phyloP scores from a whole-genome alignment of 2,797 vertebrate species.

The Linurgus olivaceus region DNA sequence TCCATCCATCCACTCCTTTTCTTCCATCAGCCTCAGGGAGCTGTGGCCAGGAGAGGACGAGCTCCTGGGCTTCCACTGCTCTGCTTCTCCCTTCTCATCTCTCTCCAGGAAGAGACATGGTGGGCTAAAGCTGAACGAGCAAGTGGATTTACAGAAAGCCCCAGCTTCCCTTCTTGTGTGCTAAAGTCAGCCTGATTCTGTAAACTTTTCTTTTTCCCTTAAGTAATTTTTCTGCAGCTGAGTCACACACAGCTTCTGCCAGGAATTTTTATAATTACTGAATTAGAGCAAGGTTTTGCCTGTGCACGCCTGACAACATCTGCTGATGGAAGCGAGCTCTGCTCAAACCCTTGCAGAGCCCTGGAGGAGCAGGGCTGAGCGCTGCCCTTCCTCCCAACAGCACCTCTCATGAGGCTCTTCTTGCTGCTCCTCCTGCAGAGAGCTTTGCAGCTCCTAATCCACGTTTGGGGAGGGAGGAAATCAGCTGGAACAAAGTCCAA shows the following conservation, averaged over 20 bases:
- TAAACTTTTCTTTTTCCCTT: not conserved
- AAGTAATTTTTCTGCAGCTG: constrained; percentile 70
- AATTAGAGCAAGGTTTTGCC: constrained; percentile 67
- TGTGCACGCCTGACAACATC: constrained; percentile 68
- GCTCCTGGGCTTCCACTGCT: not conserved
- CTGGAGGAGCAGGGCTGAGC: not conserved
- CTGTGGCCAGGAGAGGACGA: rapidly evolving
- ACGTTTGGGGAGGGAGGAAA: not conserved
- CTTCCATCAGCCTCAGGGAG: not conserved
- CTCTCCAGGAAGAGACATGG: not conserved
- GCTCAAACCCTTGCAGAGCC: not conserved
- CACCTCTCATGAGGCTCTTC: not conserved
- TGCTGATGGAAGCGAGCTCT: constrained; percentile 49
- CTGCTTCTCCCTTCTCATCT: not conserved
- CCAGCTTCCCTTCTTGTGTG: not conserved
- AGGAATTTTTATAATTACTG: constrained; percentile 76
- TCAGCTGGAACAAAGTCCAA: not conserved
- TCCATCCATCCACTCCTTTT: not conserved
- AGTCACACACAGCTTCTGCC: constrained; percentile 69
- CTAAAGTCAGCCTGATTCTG: constrained; percentile 49
- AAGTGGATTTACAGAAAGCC: not conserved
- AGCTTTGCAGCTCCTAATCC: not conserved
- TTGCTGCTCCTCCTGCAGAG: not conserved
- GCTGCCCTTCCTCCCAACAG: not conserved
- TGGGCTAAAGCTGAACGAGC: not conserved